Evolutionary conservation across 2,113 vertebrate species (phyloP), one percentile per base, ranked within the genome.

Genomic region (Alaudala cheleensis): DNA sequence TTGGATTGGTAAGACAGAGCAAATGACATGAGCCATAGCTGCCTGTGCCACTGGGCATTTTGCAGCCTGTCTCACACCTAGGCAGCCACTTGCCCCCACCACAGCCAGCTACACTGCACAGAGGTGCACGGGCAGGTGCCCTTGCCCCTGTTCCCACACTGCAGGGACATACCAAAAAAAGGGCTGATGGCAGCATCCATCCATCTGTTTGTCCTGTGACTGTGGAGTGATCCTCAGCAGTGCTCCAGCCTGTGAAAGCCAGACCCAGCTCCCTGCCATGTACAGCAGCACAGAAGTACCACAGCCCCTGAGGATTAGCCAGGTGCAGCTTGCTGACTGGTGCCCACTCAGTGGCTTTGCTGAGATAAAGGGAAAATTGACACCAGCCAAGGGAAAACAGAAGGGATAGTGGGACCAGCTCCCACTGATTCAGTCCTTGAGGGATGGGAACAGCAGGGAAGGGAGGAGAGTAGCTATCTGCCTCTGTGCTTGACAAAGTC

Each of bases 141-240:
- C 84, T 65, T 62, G 56, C 5, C 54, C 37, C 45, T 85, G 44
- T 23, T 67, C 39, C 44, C 5, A 39, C 54, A 42, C 11, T 21
- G 18, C 66, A 74, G 51, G 37, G 33, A 44, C 24, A 33, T 66
- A 12, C 56, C 57, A 37, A 61, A 47, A 50, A 56, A 60, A 74
- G 29, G 45, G 70, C 74, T 78, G 65, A 61, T 1, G 12, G 65
- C 56, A 82, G 71, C n/a, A 20, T 29, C 12, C 3, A 13, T 87
- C 39, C 6, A 1, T 42, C 61, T 1, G 1, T 44, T 65, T 0
- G 0, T 64, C 81, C 81, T 42, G 14, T 3, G 6, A 44, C 58
- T 85, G 69, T 8, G 18, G 29, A 66, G 69, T 0, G 1, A 39
- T 34, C 50, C 70, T 42, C 65, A 47, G 45, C 40, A 31, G 44